phyloP scores from a whole-genome alignment of 2,888 invertebrate genomes.

The Sussaba pulchella region DNA sequence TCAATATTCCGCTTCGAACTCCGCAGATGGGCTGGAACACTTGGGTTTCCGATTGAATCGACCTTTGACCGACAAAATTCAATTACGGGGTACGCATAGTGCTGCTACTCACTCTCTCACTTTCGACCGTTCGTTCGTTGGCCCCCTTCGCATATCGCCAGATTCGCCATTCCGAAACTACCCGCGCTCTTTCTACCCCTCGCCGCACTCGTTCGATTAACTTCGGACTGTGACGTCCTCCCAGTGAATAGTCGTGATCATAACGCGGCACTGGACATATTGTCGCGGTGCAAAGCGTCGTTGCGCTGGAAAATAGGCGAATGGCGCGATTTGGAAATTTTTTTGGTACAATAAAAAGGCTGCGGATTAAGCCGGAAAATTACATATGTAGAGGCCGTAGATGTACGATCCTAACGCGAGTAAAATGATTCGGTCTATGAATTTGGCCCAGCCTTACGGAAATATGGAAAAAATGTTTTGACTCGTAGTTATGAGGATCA shows the following conservation, averaged over 20 bases:
- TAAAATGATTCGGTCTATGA: not conserved
- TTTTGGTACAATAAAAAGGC: constrained; percentile 24
- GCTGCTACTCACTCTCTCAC: constrained; percentile 41
- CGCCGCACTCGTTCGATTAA: constrained; percentile 50
- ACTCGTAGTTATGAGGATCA: not conserved
- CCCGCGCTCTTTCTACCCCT: constrained; percentile 70
- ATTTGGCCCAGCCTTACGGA: not conserved
- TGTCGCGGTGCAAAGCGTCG: constrained; percentile 20
- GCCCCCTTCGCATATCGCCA: constrained; percentile 1
- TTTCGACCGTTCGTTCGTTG: constrained; percentile 5
- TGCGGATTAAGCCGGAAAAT: constrained; percentile 27
- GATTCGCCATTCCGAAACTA: constrained; percentile 64
- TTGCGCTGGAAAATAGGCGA: constrained; percentile 29
- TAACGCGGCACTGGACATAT: constrained; percentile 5
- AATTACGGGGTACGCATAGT: constrained; percentile 55
- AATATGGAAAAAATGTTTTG: not conserved
- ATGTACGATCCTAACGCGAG: not conserved
- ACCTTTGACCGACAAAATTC: constrained; percentile 56
- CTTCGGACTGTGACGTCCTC: constrained; percentile 37
- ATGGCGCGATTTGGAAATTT: constrained; percentile 27
- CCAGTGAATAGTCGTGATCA: constrained; percentile 35
- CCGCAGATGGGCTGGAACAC: constrained; percentile 20
- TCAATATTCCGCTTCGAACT: constrained; percentile 32
- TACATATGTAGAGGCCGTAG: constrained; percentile 11
- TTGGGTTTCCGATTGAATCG: constrained; percentile 45